Base-by-base conservation (phyloP, 1,140 invertebrate species). In the Drosophila orena region DNA sequence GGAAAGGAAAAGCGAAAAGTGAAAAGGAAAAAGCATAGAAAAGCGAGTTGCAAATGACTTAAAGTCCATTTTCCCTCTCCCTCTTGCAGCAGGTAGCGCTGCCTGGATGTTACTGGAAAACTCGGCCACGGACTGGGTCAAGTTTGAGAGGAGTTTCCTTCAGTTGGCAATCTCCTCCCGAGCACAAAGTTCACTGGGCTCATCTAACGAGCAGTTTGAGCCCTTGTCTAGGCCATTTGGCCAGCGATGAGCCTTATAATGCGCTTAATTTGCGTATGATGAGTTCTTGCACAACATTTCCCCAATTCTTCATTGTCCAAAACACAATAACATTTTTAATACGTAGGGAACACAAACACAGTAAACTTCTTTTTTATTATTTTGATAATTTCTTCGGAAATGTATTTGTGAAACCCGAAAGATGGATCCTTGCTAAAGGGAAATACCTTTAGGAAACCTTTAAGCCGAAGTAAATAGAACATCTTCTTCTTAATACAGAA, bases 131-230 rank as follows among this genome's bases (percentile, higher is more conserved):
- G 38, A 73, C 58, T 73, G 59, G 81, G 59, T 85, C 59, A 77
- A 84, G 62, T 69, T 85, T 68, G 52, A 84, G 65, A 50, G 50
- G 57, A 58, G 46, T 46, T 52, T 10, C 12, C 44, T 65, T 35
- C 4, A 42, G 50, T 52, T 22, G 30, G 30, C 20, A 42, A 10
- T 58, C 42, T 14, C 20, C 46, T 50, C 24, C 22, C 46, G 15
- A 14, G 35, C 52, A 44, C 20, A 72, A 77, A 85, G 79, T 57
- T 81, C 44, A 54, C 12, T 42, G 49, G 49, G 27, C 40, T 65
- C 50, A 83, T 12, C 57, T 71, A 88, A 88, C 83, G 74, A 81
- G 74, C 62, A 73, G 57, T 81, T 81, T 60, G 81, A 50, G 81
- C 44, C 43, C 57, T 73, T 77, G 70, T 78, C 74, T 56, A 59